Base-by-base conservation (phyloP, 2,888 invertebrate species). In the Sisyra nigra region DNA sequence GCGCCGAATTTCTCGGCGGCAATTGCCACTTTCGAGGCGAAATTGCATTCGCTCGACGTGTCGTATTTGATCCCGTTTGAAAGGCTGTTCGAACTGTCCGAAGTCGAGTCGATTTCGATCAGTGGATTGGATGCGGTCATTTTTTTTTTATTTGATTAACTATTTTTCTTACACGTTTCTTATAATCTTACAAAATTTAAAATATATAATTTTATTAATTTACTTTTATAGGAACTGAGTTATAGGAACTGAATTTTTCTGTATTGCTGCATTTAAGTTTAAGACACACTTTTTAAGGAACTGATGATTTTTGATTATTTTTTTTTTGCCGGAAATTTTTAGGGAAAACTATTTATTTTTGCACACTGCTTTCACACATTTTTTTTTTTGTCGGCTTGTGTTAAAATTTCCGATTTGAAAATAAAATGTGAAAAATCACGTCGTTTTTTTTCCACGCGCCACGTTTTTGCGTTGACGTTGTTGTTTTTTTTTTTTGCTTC, bases 111-210 rank as follows among this genome's bases (percentile, higher is more conserved):
- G 14, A 43, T 43, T 30, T 43, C 43, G 13, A 43, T 43, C 38
- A 43, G 30, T 37, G 35, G n/a, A 38, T 38, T 43, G 17, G 43
- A 43, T 9, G 43, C 43, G n/a, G 43, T 43, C 43, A 43, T 43
- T 33, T 34, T 42, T 17, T 3, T 14, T 33, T 13, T 13, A 14
- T 33, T 33, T 33, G 6, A 6, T 4, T 13, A 33, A 13, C 14
- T 33, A 9, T 30, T 30, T 8, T 30, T 30, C 10, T 30, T 30
- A 10, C n/a, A n/a, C n/a, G n/a, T n/a, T 30, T 30, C 10, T 33
- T 33, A 33, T 13, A 33, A 13, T 33, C 9, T 13, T 5, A 6
- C 19, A 37, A 37, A 37, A 37, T 18, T n/a, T 19, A 19, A 18
- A 18, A 8, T 18, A 7, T 19, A 15, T 37, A 9, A 7, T 37